Evolutionary conservation across 2,888 invertebrate genomes (phyloP), one percentile per base, ranked within the genome.

Genomic region (Drosophila algonquin): DNA sequence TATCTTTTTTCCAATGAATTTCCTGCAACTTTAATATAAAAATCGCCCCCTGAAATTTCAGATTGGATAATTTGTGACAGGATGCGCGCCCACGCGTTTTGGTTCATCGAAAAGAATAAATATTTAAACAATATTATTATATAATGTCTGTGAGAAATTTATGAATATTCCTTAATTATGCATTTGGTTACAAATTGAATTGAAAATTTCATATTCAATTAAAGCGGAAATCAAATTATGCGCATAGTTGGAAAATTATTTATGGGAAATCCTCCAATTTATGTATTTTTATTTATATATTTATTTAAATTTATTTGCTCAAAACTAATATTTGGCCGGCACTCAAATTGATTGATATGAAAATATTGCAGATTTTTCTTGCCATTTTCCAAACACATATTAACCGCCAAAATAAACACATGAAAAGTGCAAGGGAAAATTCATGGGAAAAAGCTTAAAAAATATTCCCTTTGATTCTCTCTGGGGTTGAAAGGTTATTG

Each of bases 271-370:
- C n/a, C 5, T 21, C 3, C 3, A 3, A 40, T 44, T 16, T 24
- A 1, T 24, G 5, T 24, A 24, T 24, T 24, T 24, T 24, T 24
- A 24, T 24, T 24, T 24, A 24, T 24, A 5, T 5, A 24, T 24
- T 24, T 24, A 24, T 24, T 24, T 24, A 21, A 21, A 24, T 21
- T 27, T 16, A n/a, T 27, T 5, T 27, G 8, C 2, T 3, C 21
- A 21, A 21, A 18, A 54, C 12, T 5, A 51, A 64, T 64, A 64
- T 57, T 27, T 32, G 14, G 56, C 24, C 30, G 54, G 18, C 57
- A 64, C 54, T 58, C 63, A 51, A 72, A 51, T 72, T 72, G 65
- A 55, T 72, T 72, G 58, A 72, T 72, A 30, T 55, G 40, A 54
- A 63, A 55, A 61, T 30, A 45, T 69, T n/a, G 40, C 40, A n/a